Percentiles rank a stretch among this genome's conserved stretches.
Evolutionary conservation across 2,888 invertebrate species (phyloP).

Genomic region (Drosophila helvetica): DNA sequence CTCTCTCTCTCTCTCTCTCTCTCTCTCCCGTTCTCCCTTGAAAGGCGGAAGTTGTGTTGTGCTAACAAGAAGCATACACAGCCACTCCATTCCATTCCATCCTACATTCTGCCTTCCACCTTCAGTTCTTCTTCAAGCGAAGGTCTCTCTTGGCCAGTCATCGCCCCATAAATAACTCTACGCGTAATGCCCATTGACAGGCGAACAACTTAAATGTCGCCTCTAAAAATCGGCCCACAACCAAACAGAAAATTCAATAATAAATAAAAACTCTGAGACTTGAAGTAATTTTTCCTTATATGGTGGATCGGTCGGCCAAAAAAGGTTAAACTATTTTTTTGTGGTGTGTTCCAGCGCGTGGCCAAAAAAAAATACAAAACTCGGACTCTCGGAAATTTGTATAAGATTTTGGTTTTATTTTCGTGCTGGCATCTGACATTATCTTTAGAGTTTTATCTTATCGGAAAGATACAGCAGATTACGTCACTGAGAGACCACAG

Average conservation of each 20-base stretch:
- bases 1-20: too few relatives aligned
- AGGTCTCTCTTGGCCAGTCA: constrained; percentile 20
- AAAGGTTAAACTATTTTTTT: constrained; percentile 59
- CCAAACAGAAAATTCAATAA: constrained; percentile 27
- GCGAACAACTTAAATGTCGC: constrained; percentile 66
- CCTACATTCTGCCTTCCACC: constrained; percentile 3
- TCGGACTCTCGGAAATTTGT: constrained; percentile 52
- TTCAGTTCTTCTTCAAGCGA: not conserved
- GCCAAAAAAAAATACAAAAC: constrained; percentile 39
- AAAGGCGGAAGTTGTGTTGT: constrained; percentile 59
- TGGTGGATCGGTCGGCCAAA: constrained; percentile 38
- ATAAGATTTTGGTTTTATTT: constrained; percentile 58
- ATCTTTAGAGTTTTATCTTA: constrained; percentile 47
- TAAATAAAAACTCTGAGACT: constrained; percentile 33
- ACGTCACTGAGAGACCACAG: constrained; percentile 51
- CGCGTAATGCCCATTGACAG: constrained; percentile 66
- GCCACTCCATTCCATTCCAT: constrained; percentile 8
- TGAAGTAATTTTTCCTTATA: constrained; percentile 64
- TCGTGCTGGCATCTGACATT: constrained; percentile 27
- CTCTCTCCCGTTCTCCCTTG: too few relatives aligned
- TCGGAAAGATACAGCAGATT: constrained; percentile 42
- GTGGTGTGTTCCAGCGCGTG: constrained; percentile 57
- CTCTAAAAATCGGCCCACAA: constrained; percentile 47
- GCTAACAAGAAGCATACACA: not conserved
- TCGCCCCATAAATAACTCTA: constrained; percentile 44